A percentile compares a stretch with the other conserved stretches of the same genome.
phyloP scores from a whole-genome alignment of 1,140 invertebrate genomes.

The Heliconius himera region DNA sequence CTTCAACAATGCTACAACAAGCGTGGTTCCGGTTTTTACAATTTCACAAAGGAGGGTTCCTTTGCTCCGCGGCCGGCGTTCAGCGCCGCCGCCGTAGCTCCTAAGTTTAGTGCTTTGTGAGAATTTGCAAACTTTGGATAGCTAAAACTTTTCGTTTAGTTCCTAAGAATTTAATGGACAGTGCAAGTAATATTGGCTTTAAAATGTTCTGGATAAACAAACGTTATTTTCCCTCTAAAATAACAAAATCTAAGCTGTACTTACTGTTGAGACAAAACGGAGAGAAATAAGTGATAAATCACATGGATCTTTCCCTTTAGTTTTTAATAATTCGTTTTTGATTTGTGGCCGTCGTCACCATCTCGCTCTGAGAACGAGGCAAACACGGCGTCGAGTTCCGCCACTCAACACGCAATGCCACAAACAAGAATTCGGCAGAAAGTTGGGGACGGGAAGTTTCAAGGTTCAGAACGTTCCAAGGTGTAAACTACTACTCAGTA shows the following conservation, averaged over 20 bases:
- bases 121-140: neutral
- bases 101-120: slow-evolving; percentile 8
- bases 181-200: neutral
- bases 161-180: neutral
- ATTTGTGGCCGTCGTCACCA: no score
- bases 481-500: no score
- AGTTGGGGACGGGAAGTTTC: neutral
- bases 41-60: neutral
- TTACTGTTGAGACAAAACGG: no score
- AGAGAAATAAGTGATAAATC: no score
- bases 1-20: neutral
- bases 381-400: no score
- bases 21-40: slow-evolving; percentile 5
- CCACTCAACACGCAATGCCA: neutral
- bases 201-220: neutral
- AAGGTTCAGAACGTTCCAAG: neutral
- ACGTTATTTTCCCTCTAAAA: no score
- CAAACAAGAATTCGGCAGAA: neutral
- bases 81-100: neutral
- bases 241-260: no score
- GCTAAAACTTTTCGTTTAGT: neutral
- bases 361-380: no score
- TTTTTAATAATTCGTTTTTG: no score
- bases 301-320: no score
- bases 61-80: neutral